Base-by-base conservation (phyloP, 2,888 invertebrate species). In the Meta bourneti region DNA sequence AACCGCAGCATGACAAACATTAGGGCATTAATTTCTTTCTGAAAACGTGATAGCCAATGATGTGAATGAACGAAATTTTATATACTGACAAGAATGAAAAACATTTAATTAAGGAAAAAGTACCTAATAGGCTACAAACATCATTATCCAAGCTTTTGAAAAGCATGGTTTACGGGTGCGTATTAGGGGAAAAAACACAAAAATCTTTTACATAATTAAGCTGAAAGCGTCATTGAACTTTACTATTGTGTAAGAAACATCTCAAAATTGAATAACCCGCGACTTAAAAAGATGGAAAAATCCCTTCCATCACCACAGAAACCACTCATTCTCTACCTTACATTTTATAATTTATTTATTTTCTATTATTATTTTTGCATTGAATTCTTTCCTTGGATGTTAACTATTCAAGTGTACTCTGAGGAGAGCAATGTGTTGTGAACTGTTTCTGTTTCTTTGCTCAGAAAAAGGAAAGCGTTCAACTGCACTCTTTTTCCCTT, bases 381-480 rank as follows among this genome's bases (percentile, higher is more conserved):
- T 34, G 19, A 72, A 16, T 34, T 34, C 34, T 72, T 34, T 49
- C 49, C 72, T 74, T 34, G 20, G 6, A 7, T 49, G 34, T 72
- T 84, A 84, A 84, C 84, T 75, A 84, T 84, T 84, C 51, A 84
- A 75, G 84, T n/a, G 34, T 61, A 16, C 7, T 61, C 54, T 84
- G 34, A 16, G 51, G 78, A 78, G 52, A 78, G 52, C 84, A 75
- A 75, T 54, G 84, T 61, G 11, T 49, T 52, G 52, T 75, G 51
- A 48, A 54, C 54, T 84, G 34, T 54, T 54, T 75, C 16, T 34
- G 13, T 79, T 79, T 61, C 79, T 61, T 69, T 75, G 54, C 61
- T 61, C 61, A 16, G 8, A 48, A 72, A 75, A 84, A 84, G 19
- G n/a, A 84, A 52, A 54, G 84, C 52, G 74, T 84, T 84, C 54